Conservation (phyloP, 37 sponge, comb jelly and placozoan genomes). For the Crambe crambe region DNA sequence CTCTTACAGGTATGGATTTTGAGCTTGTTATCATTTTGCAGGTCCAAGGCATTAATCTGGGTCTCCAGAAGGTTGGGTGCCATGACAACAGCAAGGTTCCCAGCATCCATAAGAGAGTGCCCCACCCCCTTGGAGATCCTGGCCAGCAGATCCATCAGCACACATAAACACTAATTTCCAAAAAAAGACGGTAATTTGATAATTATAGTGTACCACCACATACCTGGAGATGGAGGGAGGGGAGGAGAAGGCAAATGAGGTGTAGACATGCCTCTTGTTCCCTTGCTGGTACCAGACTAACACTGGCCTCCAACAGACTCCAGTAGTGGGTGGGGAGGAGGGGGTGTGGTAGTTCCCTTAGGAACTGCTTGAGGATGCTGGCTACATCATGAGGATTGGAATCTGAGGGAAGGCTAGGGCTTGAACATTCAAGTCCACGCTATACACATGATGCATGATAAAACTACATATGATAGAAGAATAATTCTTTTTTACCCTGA, state of each 20-base stretch:
- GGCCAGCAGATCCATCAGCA: conserved; percentile 13
- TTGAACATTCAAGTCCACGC: conserved; percentile 25
- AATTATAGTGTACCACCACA: background rate
- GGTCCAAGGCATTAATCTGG: background rate
- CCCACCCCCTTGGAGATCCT: background rate
- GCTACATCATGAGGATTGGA: conserved; percentile 63
- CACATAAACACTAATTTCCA: conserved; percentile 43
- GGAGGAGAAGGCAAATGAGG: conserved; percentile 26
- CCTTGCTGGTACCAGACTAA: background rate
- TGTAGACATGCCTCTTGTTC: background rate
- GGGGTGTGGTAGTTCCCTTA: conserved; percentile 64
- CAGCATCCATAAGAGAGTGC: conserved; percentile 37
- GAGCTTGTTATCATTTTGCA: background rate
- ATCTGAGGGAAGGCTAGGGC: background rate
- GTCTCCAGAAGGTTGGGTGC: conserved; percentile 52
- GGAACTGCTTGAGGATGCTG: conserved; percentile 60
- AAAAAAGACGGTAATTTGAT: background rate
- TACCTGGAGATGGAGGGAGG: conserved; percentile 21
- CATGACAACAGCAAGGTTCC: conserved; percentile 62
- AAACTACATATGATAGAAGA: background rate
- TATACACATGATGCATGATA: background rate
- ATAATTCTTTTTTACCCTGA: conserved; percentile 41
- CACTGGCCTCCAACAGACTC: conserved; percentile 25
- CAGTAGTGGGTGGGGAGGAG: conserved; percentile 41
- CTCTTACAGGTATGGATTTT: conserved; percentile 12